These are phyloP conservation scores for Ptycholaimellus sp. DNA, from an alignment of 2,888 invertebrate species.

Conservation along the genomic window DNA sequence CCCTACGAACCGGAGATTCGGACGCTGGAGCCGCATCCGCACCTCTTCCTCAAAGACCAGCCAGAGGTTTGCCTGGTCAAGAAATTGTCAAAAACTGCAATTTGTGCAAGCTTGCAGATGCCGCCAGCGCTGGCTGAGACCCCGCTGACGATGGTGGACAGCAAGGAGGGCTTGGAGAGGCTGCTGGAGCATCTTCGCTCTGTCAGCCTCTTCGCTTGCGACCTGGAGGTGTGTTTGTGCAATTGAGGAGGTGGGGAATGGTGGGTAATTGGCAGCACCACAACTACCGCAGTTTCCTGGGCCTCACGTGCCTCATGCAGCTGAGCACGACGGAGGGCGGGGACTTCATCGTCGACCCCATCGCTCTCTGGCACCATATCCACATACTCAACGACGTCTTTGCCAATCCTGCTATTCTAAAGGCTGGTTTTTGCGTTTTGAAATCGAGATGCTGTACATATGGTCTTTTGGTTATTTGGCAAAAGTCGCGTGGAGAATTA, in stretches of 20 bases:
- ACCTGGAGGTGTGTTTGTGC: constrained; percentile 42
- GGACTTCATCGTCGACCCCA: constrained; percentile 71
- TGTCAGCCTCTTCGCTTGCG: constrained; percentile 56
- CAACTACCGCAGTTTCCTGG: constrained; percentile 66
- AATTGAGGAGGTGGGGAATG: no score
- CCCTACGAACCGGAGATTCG: no score
- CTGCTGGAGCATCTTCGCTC: constrained; percentile 43
- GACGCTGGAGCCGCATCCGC: no score
- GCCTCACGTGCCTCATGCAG: constrained; percentile 81
- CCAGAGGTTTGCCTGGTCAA: no score
- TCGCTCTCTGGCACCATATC: constrained; percentile 55
- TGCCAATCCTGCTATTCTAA: constrained; percentile 61
- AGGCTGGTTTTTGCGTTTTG: constrained; percentile 43
- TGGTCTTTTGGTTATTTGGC: no score
- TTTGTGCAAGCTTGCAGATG: constrained; percentile 25
- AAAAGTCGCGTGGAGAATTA: no score
- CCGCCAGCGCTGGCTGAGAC: constrained; percentile 39
- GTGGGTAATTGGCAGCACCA: constrained; percentile 60
- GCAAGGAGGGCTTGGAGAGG: constrained; percentile 38
- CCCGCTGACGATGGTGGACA: constrained; percentile 44
- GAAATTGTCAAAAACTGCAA: no score
- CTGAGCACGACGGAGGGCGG: constrained; percentile 49
- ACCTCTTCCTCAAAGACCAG: no score
- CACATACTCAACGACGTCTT: constrained; percentile 61
- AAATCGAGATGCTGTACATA: no score